Conservation (phyloP, 2,113 vertebrate genomes). For the Vidua macroura region DNA sequence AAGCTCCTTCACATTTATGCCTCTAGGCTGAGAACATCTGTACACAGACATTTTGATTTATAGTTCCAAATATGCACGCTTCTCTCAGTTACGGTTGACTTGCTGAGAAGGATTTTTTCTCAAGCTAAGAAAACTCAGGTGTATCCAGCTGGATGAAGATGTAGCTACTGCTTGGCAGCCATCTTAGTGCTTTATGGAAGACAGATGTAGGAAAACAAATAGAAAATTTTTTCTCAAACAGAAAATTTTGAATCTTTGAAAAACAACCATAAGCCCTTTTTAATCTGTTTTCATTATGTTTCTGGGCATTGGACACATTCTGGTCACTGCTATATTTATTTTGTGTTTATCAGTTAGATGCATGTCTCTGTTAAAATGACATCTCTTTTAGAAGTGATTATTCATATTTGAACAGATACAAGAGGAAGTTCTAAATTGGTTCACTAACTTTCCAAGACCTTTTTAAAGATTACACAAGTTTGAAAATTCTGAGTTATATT, state of each 20-base stretch:
- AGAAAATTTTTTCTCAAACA: not conserved
- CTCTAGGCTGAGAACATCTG: slow-evolving; percentile 7
- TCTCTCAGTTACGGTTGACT: not conserved
- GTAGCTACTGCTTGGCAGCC: slow-evolving; percentile 23
- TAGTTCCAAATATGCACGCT: not conserved
- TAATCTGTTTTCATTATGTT: not conserved
- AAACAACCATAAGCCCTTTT: not conserved
- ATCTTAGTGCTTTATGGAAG: not conserved
- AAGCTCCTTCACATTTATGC: not conserved
- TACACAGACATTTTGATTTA: not conserved
- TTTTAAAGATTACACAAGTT: not conserved
- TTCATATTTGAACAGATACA: not conserved
- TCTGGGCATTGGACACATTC: not conserved
- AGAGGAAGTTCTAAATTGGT: slow-evolving; percentile 9
- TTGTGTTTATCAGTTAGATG: not conserved
- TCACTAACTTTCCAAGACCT: slow-evolving; percentile 7
- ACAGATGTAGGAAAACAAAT: not conserved
- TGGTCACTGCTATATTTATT: not conserved
- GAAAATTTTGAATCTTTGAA: not conserved
- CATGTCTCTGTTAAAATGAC: not conserved
- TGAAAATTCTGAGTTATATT: slow-evolving; percentile 2
- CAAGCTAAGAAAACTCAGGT: slow-evolving; percentile 23
- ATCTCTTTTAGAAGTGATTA: not conserved
- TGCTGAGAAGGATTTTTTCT: not conserved
- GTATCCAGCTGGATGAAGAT: slow-evolving; percentile 24